Percentiles rank a stretch among this genome's conserved stretches.
Evolutionary conservation across 1,140 invertebrate species (phyloP).

Genomic region (Hylaeus volcanicus): DNA sequence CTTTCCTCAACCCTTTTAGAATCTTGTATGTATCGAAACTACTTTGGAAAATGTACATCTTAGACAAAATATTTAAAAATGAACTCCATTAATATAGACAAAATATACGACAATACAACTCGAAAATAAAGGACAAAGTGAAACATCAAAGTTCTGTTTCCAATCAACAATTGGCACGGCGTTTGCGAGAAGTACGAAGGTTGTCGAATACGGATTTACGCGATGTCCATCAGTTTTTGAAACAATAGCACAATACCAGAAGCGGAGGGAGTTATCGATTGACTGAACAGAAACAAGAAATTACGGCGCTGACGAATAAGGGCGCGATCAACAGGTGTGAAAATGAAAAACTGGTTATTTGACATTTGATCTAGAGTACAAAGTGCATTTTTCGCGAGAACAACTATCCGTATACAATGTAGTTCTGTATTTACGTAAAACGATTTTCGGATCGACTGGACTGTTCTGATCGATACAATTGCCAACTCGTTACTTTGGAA

Average conservation of each 20-base stretch:
- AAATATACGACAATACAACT: too few species aligned
- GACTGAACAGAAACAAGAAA: conserved; percentile 6
- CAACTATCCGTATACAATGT: not conserved
- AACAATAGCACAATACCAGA: not conserved
- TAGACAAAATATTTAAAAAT: too few species aligned
- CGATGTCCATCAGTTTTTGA: not conserved
- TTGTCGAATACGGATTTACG: not conserved
- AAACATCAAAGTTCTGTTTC: too few species aligned
- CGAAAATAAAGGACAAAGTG: too few species aligned
- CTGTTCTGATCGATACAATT: too few species aligned
- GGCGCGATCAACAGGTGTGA: conserved; percentile 54
- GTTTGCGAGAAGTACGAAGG: too few species aligned
- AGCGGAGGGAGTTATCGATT: not conserved
- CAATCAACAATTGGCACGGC: too few species aligned
- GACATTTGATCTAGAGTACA: conserved; percentile 15
- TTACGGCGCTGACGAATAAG: conserved; percentile 4
- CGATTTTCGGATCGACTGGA: not conserved
- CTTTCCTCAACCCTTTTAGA: too few species aligned
- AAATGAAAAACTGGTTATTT: conserved; percentile 39
- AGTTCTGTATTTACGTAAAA: not conserved
- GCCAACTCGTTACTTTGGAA: too few species aligned
- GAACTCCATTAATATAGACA: too few species aligned
- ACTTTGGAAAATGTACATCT: too few species aligned
- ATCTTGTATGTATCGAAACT: too few species aligned
- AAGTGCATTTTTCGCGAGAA: conserved; percentile 6